These are phyloP conservation scores for Cariama cristata DNA, from an alignment of 2,113 vertebrate genomes.

Conservation along the genomic window DNA sequence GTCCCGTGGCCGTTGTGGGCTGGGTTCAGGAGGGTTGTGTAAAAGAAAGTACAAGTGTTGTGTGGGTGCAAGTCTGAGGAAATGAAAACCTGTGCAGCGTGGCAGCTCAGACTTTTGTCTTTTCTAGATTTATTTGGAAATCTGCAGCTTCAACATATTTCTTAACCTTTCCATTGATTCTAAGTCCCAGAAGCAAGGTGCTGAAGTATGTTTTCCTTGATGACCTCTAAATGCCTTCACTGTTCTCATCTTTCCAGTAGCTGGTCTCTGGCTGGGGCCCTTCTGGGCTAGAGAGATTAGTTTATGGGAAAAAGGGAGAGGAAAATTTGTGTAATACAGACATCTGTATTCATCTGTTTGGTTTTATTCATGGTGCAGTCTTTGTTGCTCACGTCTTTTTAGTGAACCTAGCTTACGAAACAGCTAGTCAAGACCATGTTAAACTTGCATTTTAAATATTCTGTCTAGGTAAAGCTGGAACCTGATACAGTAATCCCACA, in stretches of 20 bases:
- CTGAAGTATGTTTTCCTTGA: not conserved
- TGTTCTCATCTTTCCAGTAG: not conserved
- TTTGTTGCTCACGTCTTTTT: not conserved
- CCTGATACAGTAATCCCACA: not conserved
- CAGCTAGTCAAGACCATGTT: rapidly evolving
- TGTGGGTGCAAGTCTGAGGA: not conserved
- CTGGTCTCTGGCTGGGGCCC: not conserved
- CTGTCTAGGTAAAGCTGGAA: not conserved
- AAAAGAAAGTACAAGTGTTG: not conserved
- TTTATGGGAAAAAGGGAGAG: not conserved
- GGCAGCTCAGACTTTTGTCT: not conserved
- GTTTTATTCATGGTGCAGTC: not conserved
- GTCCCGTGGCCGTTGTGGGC: rapidly evolving
- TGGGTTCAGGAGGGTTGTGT: not conserved
- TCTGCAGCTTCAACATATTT: not conserved
- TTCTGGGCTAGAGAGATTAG: not conserved
- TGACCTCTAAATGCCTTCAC: not conserved
- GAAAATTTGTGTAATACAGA: not conserved
- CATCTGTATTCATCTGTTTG: rapidly evolving
- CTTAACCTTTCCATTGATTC: not conserved
- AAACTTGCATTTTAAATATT: not conserved
- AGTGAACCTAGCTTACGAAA: not conserved
- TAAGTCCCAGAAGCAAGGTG: not conserved
- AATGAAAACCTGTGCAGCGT: not conserved
- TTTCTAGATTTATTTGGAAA: not conserved